phyloP scores from a whole-genome alignment of 2,888 invertebrate species.

The Argynnis bischoffii region DNA sequence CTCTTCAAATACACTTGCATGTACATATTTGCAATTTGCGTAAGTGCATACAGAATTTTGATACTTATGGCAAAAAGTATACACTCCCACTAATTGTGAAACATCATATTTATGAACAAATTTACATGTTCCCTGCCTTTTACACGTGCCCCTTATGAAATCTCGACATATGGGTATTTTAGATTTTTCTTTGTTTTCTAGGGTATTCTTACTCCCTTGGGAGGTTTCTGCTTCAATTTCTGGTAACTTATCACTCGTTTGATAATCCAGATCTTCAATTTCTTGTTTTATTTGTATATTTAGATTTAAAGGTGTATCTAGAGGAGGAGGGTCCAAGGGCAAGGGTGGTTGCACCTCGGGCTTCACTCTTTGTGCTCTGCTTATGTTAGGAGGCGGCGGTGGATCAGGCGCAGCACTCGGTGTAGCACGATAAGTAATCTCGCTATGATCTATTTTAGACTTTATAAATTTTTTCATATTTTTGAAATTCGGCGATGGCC shows the following conservation, averaged over 20 bases:
- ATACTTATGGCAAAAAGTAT: conserved; percentile 64
- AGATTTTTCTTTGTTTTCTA: too few relatives aligned
- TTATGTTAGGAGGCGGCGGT: conserved; percentile 14
- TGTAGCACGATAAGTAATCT: conserved; percentile 35
- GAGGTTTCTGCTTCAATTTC: neutral
- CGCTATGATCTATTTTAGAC: conserved; percentile 52
- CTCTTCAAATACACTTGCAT: conserved; percentile 65
- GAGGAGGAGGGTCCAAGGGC: conserved; percentile 41
- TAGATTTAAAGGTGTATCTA: conserved; percentile 28
- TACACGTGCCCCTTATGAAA: conserved; percentile 61
- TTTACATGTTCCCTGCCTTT: conserved; percentile 50
- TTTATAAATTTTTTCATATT: conserved; percentile 67
- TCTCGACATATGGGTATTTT: conserved; percentile 55
- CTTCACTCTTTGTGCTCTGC: neutral
- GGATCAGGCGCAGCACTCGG: conserved; percentile 24
- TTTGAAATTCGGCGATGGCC: conserved; percentile 63
- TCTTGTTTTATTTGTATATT: conserved; percentile 40
- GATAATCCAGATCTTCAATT: conserved; percentile 36
- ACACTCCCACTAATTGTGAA: conserved; percentile 55
- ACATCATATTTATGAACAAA: conserved; percentile 58
- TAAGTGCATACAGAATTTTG: conserved; percentile 58
- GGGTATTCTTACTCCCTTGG: too few relatives aligned
- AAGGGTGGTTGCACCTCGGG: conserved; percentile 43
- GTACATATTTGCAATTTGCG: conserved; percentile 62
- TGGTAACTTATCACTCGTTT: conserved; percentile 12